phyloP scores from a whole-genome alignment of 2,888 invertebrate species.

The Latrodectus elegans region DNA sequence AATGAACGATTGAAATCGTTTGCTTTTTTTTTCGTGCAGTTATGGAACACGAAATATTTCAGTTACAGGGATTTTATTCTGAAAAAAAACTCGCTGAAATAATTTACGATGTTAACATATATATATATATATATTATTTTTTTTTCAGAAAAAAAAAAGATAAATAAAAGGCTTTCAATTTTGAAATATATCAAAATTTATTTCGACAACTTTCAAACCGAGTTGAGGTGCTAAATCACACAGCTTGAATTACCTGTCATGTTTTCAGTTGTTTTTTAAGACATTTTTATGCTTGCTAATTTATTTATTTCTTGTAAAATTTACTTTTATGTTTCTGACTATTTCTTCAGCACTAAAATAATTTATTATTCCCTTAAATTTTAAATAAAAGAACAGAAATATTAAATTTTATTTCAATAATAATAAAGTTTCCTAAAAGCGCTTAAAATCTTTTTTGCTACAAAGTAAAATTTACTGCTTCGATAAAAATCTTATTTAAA shows the following conservation, averaged over 20 bases:
- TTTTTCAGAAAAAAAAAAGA: background rate
- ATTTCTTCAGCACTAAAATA: background rate
- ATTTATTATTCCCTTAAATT: background rate
- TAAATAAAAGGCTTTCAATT: constrained; percentile 1
- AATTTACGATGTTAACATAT: background rate
- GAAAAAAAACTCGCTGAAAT: background rate
- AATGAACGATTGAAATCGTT: background rate
- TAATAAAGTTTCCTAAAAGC: no score
- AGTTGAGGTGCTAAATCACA: background rate
- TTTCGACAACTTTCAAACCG: background rate
- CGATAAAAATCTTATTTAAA: no score
- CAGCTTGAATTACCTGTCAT: background rate
- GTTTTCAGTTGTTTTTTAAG: background rate
- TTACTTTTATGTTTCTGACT: background rate
- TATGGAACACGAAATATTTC: background rate
- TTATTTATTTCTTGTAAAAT: background rate
- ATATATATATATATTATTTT: no score
- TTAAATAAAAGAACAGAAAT: background rate
- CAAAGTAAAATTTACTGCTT: no score
- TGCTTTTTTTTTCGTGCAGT: background rate
- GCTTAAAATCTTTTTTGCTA: no score
- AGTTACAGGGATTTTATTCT: background rate
- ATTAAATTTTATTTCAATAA: no score
- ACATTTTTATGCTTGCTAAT: no score
- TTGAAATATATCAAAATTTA: constrained; percentile 26